Base-by-base conservation (phyloP, 2,888 invertebrate genomes). In the Danaus chrysippus region DNA sequence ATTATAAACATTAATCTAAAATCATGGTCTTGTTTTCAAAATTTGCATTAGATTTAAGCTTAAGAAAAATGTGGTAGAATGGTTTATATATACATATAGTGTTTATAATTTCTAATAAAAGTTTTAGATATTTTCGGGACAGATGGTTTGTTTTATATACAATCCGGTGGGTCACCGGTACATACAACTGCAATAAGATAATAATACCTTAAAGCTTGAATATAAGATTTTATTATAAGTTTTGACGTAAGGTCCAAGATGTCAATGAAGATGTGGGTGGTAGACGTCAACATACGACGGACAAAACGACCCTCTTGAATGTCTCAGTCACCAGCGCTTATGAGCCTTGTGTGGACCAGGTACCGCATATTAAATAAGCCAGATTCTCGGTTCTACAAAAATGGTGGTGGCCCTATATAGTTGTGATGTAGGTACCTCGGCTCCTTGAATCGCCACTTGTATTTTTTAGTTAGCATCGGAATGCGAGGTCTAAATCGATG, bases 401-500 rank as follows among this genome's bases (percentile, higher is more conserved):
- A 69, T 81, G 81, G 79, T 74, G 66, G 65, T 67, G 71, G 67
- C 61, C 58, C 67, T 70, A 72, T 77, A 84, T 82, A 83, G 81
- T 83, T 78, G 75, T 72, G 75, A 72, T 70, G 78, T 77, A 72
- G 70, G 78, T 77, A 75, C 75, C 76, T 74, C 69, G 69, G 81
- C 82, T 84, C 76, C 85, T 86, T 83, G 77, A 85, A 83, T 76
- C 72, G 79, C 72, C 82, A 82, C 83, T 87, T 81, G 73, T 79
- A 73, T 82, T 85, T 84, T 84, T 86, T 77, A 74, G 75, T 77
- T 76, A 73, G 70, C 78, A 68, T 76, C 71, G 86, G 84, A 83
- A 87, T 86, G 83, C 79, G 75, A 78, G 74, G 77, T 73, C 73
- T 74, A 74, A 81, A 79, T 80, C 77, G 73, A 71, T 66, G 65